These are phyloP conservation scores for Coptotermes formosanus DNA, from an alignment of 1,140 invertebrate species.

Conservation along the genomic window DNA sequence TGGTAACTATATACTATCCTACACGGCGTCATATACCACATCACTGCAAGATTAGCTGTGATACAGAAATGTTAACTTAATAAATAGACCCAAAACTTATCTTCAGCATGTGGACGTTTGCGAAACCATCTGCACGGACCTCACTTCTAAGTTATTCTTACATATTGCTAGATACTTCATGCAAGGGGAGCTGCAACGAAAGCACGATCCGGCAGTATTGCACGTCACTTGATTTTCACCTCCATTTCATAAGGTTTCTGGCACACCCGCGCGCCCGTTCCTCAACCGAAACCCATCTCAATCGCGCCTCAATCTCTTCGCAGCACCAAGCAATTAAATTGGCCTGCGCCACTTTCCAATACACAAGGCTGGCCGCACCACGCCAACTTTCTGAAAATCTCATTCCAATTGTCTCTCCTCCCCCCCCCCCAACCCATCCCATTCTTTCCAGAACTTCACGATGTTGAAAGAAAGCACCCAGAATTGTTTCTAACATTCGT, in stretches of 20 bases:
- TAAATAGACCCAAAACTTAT: neutral
- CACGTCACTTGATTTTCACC: neutral
- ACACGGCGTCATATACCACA: too few species aligned
- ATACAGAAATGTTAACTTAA: too few species aligned
- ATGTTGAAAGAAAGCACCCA: neutral
- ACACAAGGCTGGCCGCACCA: slow-evolving; percentile 16
- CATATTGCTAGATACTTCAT: neutral
- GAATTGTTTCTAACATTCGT: neutral
- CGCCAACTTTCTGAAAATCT: slow-evolving; percentile 25
- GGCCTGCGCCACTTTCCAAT: slow-evolving; percentile 28
- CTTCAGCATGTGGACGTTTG: neutral
- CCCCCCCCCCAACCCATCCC: neutral
- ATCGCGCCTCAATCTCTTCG: slow-evolving; percentile 25
- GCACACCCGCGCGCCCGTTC: neutral
- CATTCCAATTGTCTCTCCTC: slow-evolving; percentile 22
- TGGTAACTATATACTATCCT: too few species aligned
- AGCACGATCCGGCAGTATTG: neutral
- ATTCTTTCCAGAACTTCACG: neutral
- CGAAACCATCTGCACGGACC: neutral
- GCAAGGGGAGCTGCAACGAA: neutral
- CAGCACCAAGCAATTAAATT: slow-evolving; percentile 27
- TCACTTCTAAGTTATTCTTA: neutral
- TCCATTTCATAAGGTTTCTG: slow-evolving; percentile 20
- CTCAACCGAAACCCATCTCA: slow-evolving; percentile 20
- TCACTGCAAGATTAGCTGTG: too few species aligned